These are phyloP conservation scores for Byasa hedistus DNA, from an alignment of 2,888 invertebrate species.

Conservation along the genomic window DNA sequence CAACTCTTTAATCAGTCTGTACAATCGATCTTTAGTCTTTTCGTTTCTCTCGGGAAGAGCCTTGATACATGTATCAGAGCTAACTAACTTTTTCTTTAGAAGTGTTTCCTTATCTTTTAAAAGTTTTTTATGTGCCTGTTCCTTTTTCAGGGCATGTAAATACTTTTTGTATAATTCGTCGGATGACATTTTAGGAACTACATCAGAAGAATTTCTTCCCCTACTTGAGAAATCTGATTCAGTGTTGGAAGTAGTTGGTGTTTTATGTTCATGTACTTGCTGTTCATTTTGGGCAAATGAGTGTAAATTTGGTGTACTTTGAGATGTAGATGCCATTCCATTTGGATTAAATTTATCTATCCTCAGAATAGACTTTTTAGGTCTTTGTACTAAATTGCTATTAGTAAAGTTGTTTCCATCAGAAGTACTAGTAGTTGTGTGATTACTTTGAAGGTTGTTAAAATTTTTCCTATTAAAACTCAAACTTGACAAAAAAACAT, in stretches of 20 bases:
- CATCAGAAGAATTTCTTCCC: constrained; percentile 57
- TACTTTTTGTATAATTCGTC: constrained; percentile 68
- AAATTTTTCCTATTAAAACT: constrained; percentile 58
- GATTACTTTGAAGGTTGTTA: constrained; percentile 43
- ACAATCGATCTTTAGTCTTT: constrained; percentile 52
- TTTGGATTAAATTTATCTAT: constrained; percentile 62
- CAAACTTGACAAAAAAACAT: constrained; percentile 71
- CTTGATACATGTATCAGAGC: constrained; percentile 56
- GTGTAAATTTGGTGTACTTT: constrained; percentile 69
- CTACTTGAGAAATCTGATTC: constrained; percentile 63
- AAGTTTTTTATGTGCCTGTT: constrained; percentile 63
- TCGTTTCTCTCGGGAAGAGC: constrained; percentile 41
- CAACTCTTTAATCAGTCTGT: constrained; percentile 67
- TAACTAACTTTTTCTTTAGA: constrained; percentile 64
- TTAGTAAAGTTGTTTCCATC: constrained; percentile 56
- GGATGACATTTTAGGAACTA: constrained; percentile 60
- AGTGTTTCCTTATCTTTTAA: constrained; percentile 67
- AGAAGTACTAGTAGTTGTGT: constrained; percentile 66
- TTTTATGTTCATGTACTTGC: constrained; percentile 41
- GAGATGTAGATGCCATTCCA: constrained; percentile 63
- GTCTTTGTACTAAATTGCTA: constrained; percentile 44
- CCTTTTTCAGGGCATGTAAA: constrained; percentile 62
- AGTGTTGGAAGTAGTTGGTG: constrained; percentile 48
- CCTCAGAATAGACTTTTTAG: constrained; percentile 70
- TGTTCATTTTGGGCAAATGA: constrained; percentile 51